Conservation (phyloP, 1,140 invertebrate species). For the Pemphigus obesinymphae region DNA sequence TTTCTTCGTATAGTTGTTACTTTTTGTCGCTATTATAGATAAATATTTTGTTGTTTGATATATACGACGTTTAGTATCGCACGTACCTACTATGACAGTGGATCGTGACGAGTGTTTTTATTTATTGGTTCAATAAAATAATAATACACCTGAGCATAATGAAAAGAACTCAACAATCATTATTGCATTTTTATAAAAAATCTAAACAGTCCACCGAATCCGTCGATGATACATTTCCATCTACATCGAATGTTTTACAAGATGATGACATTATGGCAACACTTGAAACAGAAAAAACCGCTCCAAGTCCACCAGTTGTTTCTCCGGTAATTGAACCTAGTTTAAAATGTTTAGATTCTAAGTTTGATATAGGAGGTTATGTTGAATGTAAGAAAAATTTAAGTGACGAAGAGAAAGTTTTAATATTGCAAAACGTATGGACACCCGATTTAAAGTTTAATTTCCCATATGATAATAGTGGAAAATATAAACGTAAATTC, state of each 20-base stretch:
- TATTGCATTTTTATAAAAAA: constrained; percentile 5
- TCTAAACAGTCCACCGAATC: too few species aligned
- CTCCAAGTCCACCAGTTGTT: not conserved
- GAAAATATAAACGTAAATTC: not conserved
- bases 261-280: not conserved
- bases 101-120: too few species aligned
- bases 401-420: too few species aligned
- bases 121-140: not conserved
- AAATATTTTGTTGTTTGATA: too few species aligned
- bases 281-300: not conserved
- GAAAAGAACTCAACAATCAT: constrained; percentile 6
- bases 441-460: not conserved
- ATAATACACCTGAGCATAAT: not conserved
- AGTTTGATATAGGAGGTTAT: too few species aligned
- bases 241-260: not conserved
- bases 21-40: too few species aligned
- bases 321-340: not conserved
- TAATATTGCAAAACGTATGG: not conserved
- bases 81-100: too few species aligned
- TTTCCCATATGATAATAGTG: not conserved
- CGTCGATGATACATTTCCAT: not conserved
- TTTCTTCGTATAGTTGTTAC: too few species aligned
- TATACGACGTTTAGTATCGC: too few species aligned
- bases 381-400: too few species aligned
- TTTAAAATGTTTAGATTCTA: too few species aligned